A percentile compares a stretch with the other conserved stretches of the same genome.
These are phyloP conservation scores for Meloe dianella DNA, from an alignment of 2,888 invertebrate genomes.

Conservation along the genomic window DNA sequence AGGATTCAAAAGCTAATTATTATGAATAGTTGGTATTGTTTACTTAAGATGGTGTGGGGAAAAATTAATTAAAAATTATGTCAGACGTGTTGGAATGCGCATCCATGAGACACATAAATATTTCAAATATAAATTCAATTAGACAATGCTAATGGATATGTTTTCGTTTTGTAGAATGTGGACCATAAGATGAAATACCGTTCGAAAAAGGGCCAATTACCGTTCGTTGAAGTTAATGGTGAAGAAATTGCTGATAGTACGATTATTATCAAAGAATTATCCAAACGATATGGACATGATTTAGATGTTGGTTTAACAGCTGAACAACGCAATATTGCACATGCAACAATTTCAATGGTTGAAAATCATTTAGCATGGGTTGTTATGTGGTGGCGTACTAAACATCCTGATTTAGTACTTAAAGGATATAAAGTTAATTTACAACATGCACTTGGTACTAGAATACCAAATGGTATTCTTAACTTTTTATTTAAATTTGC, in stretches of 20 bases:
- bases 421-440: slow-evolving; percentile 92
- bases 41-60: neutral
- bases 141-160: slow-evolving; percentile 15
- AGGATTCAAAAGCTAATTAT: slow-evolving; percentile 2
- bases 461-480: slow-evolving; percentile 84
- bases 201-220: slow-evolving; percentile 92
- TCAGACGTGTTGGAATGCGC: neutral
- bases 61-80: slow-evolving; percentile 7
- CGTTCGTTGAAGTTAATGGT: slow-evolving; percentile 94
- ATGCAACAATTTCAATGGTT: slow-evolving; percentile 93
- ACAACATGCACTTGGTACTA: slow-evolving; percentile 85
- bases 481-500: slow-evolving; percentile 91
- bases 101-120: neutral
- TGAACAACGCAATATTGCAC: slow-evolving; percentile 86
- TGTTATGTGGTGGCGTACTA: slow-evolving; percentile 89
- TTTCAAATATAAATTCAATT: neutral
- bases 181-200: slow-evolving; percentile 93
- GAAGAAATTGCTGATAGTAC: slow-evolving; percentile 93
- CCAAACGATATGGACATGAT: slow-evolving; percentile 82
- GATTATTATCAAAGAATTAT: slow-evolving; percentile 86
- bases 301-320: slow-evolving; percentile 81
- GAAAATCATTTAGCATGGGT: slow-evolving; percentile 95
- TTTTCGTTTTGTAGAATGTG: slow-evolving; percentile 73
- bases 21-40: slow-evolving; percentile 1
- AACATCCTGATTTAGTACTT: slow-evolving; percentile 86